phyloP scores from a whole-genome alignment of 2,113 vertebrate species.

The Proterorhinus semilunaris region DNA sequence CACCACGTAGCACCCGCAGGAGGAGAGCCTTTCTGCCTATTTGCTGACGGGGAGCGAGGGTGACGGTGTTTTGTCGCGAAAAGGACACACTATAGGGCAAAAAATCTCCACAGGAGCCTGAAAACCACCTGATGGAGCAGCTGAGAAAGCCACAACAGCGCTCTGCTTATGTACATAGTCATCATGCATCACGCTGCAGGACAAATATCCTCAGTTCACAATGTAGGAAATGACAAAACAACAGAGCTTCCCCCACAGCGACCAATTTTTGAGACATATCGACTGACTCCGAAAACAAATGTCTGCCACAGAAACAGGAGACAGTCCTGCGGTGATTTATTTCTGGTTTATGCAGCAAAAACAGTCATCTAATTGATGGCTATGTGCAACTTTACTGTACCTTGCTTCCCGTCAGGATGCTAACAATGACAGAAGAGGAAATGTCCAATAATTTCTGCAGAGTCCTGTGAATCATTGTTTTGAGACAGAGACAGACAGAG shows the following conservation, averaged over 20 bases:
- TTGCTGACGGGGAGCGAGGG: slow-evolving; percentile 39
- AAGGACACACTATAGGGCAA: slow-evolving; percentile 50
- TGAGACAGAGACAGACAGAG: background rate
- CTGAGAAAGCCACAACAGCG: slow-evolving; percentile 25
- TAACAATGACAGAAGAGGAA: slow-evolving; percentile 32
- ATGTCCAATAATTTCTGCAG: slow-evolving; percentile 47
- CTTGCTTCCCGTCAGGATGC: slow-evolving; percentile 37
- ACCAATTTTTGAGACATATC: slow-evolving; percentile 34
- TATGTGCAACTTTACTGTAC: slow-evolving; percentile 22
- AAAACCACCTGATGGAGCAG: slow-evolving; percentile 39
- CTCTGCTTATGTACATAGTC: slow-evolving; percentile 30
- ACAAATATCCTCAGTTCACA: slow-evolving; percentile 41
- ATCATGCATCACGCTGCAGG: slow-evolving; percentile 49
- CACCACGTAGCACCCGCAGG: slow-evolving; percentile 35
- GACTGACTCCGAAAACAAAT: slow-evolving; percentile 30
- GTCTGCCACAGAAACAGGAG: slow-evolving; percentile 14
- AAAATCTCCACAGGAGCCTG: slow-evolving; percentile 44
- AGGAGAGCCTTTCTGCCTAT: slow-evolving; percentile 51
- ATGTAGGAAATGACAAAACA: slow-evolving; percentile 21
- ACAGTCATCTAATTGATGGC: slow-evolving; percentile 45
- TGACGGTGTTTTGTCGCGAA: slow-evolving; percentile 39
- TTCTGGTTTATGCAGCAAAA: slow-evolving; percentile 9
- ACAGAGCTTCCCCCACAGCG: slow-evolving; percentile 23
- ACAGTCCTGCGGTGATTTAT: slow-evolving; percentile 44
- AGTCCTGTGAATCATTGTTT: slow-evolving; percentile 39